Evolutionary conservation across 2,888 invertebrate genomes (phyloP).

Genomic region (Cinara cedri): DNA sequence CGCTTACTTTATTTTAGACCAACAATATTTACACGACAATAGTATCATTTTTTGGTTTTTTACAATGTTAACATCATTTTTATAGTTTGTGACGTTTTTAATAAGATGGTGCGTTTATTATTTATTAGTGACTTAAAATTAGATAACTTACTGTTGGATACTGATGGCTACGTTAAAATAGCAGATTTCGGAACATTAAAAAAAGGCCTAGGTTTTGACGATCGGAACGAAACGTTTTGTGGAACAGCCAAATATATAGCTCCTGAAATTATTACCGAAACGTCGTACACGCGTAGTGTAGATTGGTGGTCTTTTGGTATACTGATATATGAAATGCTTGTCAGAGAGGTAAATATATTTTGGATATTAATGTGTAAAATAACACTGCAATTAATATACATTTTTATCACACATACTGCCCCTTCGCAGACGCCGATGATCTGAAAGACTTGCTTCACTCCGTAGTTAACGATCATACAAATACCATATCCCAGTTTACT

Average conservation of each 20-base stretch:
- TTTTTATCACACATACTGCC: constrained; percentile 70
- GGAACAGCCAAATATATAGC: no score
- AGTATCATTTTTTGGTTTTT: constrained; percentile 93
- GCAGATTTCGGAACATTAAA: constrained; percentile 99
- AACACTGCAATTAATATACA: background rate
- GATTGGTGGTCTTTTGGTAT: no score
- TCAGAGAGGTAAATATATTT: no score
- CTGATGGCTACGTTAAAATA: constrained; percentile 98
- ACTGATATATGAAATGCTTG: no score
- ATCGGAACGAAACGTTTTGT: no score
- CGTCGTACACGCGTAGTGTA: no score
- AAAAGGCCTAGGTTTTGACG: constrained; percentile 98
- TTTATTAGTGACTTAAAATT: constrained; percentile 87
- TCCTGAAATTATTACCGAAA: no score
- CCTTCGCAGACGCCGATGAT: constrained; percentile 99
- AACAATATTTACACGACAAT: constrained; percentile 99
- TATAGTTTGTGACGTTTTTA: no score
- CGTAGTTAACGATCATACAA: constrained; percentile 99
- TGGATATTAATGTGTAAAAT: background rate
- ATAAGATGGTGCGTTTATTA: constrained; percentile 21
- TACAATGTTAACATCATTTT: background rate
- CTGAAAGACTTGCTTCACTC: constrained; percentile 99
- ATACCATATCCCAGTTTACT: constrained; percentile 98
- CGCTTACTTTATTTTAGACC: constrained; percentile 96
- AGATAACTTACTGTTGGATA: no score